Conservation (phyloP, 2,797 vertebrate genomes). For the Bovichtus diacanthus region DNA sequence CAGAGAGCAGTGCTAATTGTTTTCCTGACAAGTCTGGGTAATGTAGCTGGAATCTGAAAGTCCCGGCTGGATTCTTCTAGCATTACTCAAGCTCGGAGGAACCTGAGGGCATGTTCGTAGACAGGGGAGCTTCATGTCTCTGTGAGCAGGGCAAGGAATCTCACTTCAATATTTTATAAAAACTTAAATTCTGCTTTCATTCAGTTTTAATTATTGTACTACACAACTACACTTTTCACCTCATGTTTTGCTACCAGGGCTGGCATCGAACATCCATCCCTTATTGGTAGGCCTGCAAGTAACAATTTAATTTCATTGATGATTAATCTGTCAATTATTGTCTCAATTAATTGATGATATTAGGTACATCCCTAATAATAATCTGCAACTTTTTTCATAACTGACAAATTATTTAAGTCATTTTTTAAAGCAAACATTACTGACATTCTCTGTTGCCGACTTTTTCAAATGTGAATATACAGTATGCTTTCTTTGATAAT, state of each 20-base stretch:
- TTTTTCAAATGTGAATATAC: neutral
- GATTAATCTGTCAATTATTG: too few relatives aligned
- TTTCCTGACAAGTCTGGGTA: slow-evolving; percentile 66
- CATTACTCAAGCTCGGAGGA: slow-evolving; percentile 61
- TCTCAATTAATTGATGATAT: too few relatives aligned
- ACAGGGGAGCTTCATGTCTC: neutral
- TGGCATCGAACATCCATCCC: neutral
- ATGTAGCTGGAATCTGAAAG: slow-evolving; percentile 56
- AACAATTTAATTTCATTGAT: too few relatives aligned
- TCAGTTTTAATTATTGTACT: neutral
- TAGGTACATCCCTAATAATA: too few relatives aligned
- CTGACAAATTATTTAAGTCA: neutral
- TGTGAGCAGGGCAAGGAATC: neutral
- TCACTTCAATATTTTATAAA: slow-evolving; percentile 13
- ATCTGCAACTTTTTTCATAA: neutral
- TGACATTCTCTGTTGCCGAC: neutral
- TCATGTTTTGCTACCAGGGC: neutral
- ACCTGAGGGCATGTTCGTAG: slow-evolving; percentile 29
- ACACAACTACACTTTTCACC: neutral
- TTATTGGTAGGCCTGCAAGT: too few relatives aligned
- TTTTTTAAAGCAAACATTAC: neutral
- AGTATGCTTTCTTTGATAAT: neutral
- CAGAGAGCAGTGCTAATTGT: slow-evolving; percentile 62
- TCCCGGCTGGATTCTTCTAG: slow-evolving; percentile 59
- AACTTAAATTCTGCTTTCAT: neutral